Conservation (phyloP, 2,797 vertebrate species). For the Prionace glauca region DNA sequence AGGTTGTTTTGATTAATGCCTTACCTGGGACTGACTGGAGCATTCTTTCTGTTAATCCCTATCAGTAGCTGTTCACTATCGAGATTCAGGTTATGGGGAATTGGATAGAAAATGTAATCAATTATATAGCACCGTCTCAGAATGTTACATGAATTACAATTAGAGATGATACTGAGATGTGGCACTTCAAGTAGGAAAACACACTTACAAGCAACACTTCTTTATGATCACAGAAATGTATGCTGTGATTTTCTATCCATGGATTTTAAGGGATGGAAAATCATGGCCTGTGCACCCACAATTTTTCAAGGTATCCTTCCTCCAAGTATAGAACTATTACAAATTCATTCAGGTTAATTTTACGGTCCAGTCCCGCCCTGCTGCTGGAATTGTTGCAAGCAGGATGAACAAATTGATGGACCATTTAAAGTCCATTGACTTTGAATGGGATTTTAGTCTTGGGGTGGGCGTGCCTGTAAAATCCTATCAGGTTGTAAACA, state of each 20-base stretch:
- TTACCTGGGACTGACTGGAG: not conserved
- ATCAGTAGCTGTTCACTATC: not conserved
- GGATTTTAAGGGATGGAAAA: not conserved
- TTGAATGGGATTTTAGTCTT: too few relatives aligned
- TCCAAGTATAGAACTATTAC: not conserved
- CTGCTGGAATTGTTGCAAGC: too few relatives aligned
- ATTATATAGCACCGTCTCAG: not conserved
- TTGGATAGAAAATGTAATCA: not conserved
- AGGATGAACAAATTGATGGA: too few relatives aligned
- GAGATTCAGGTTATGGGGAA: not conserved
- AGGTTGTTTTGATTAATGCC: not conserved
- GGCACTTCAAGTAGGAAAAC: not conserved
- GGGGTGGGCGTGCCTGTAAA: too few relatives aligned
- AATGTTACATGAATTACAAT: not conserved
- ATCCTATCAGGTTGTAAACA: not conserved
- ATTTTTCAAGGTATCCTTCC: not conserved
- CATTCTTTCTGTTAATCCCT: not conserved
- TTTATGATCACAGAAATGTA: not conserved
- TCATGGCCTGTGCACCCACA: not conserved
- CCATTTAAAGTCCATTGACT: too few relatives aligned
- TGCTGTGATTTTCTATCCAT: not conserved
- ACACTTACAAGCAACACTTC: not conserved
- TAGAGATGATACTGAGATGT: not conserved
- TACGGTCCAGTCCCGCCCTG: too few relatives aligned
- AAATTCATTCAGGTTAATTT: not conserved